Evolutionary conservation across 2,113 vertebrate species (phyloP), one percentile per base, ranked within the genome.

Genomic region (Capreolus pygargus): DNA sequence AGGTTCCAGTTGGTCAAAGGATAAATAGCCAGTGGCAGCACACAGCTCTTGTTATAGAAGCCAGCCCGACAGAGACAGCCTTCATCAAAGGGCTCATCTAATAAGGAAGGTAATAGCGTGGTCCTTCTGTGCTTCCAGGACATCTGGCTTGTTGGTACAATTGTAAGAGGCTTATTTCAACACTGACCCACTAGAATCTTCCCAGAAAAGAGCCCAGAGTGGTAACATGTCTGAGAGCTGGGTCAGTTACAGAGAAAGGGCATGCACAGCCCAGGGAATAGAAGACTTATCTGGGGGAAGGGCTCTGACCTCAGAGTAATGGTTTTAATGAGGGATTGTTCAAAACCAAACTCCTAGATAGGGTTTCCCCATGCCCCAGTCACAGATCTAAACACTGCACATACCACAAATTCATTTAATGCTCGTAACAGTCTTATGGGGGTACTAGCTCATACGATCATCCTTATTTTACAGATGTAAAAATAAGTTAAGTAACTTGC

Each of bases 91-190:
- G 9, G 79, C 47, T 19, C 30, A 25, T 39, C 13, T 12, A 21
- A 16, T 11, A 2, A 30, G 47, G 47, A 30, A 25, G 47, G 39
- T 7, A n/a, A 76, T 3, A 21, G 33, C 1, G 0, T 3, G 7
- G n/a, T 2, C 28, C 54, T 25, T 17, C 25, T 58, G 52, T 45
- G 33, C 23, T 74, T 55, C 67, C 52, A 43, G 81, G 43, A 57
- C 25, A n/a, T n/a, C 36, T 16, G 14, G 33, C 52, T 50, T 83
- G 17, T n/a, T 87, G 30, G 36, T 85, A 28, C 47, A n/a, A 52
- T 54, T 27, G 10, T 52, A 54, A 45, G 36, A 67, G 61, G 39
- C 25, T 86, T 82, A 28, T 58, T 91, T 82, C 30, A 89, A 79
- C 36, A n/a, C 2, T 57, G 39, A 84, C 28, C 64, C 17, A 12